Conservation (phyloP, 2,888 invertebrate genomes). For the Hypselothyrea guttata region DNA sequence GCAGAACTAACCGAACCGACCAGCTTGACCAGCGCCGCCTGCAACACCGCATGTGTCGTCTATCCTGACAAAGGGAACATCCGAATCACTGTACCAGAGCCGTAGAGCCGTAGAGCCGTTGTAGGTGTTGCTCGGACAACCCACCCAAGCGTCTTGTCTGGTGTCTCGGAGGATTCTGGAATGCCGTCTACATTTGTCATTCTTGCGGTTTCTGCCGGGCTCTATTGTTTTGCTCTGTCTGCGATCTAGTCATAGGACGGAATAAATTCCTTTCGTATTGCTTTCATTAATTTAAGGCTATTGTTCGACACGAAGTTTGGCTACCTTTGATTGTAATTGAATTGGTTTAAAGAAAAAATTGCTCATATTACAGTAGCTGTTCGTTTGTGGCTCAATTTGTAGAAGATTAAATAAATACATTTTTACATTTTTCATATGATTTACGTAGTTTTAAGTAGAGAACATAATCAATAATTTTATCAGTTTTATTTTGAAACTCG, state of each 20-base stretch:
- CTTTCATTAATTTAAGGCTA: slow-evolving; percentile 50
- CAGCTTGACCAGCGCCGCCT: slow-evolving; percentile 46
- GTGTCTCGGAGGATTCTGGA: slow-evolving; percentile 37
- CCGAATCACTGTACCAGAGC: too few relatives aligned
- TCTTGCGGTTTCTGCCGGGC: slow-evolving; percentile 56
- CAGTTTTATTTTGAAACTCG: too few relatives aligned
- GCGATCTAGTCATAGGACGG: slow-evolving; percentile 11
- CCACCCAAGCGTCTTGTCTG: slow-evolving; percentile 48
- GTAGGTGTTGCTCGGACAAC: slow-evolving; percentile 68
- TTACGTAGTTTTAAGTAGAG: too few relatives aligned
- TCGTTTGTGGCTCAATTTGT: slow-evolving; percentile 23
- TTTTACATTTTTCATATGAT: too few relatives aligned
- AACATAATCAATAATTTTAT: too few relatives aligned
- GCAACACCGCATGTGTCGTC: slow-evolving; percentile 68
- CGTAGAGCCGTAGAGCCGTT: too few relatives aligned
- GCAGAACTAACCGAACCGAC: neutral
- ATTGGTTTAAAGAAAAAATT: slow-evolving; percentile 6
- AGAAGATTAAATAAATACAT: too few relatives aligned
- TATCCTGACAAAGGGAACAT: slow-evolving; percentile 8
- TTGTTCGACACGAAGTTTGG: slow-evolving; percentile 31
- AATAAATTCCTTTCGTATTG: slow-evolving; percentile 57
- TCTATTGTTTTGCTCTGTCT: slow-evolving; percentile 36
- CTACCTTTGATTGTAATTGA: slow-evolving; percentile 32
- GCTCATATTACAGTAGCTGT: slow-evolving; percentile 24
- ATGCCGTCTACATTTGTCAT: slow-evolving; percentile 68